These are phyloP conservation scores for Pycnonotus jocosus DNA, from an alignment of 2,113 vertebrate species.

Conservation along the genomic window DNA sequence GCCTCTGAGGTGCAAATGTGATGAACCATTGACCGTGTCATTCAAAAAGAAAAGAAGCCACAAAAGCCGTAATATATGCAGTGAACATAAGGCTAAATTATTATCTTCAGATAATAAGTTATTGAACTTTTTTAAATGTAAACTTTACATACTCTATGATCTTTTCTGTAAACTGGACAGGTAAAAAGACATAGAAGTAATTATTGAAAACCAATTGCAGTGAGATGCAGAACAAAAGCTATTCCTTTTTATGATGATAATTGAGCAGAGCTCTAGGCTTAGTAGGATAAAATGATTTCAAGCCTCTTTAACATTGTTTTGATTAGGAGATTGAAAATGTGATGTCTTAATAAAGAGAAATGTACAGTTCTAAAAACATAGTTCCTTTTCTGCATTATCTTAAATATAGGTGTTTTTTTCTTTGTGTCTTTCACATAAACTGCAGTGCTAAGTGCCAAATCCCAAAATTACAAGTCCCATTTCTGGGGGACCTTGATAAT, in stretches of 20 bases:
- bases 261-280: constrained; percentile 28
- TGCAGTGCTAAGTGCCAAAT: background rate
- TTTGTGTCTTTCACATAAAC: background rate
- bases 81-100: constrained; percentile 35
- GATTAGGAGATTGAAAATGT: constrained; percentile 57
- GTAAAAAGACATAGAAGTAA: constrained; percentile 41
- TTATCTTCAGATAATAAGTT: constrained; percentile 50
- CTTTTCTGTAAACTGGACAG: constrained; percentile 45
- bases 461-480: background rate
- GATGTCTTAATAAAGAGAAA: constrained; percentile 64
- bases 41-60: constrained; percentile 44
- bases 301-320: constrained; percentile 56
- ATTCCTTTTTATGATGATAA: constrained; percentile 68
- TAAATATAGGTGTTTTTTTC: background rate
- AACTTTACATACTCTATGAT: constrained; percentile 46
- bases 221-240: constrained; percentile 58
- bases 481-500: background rate
- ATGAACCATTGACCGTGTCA: constrained; percentile 63
- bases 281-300: constrained; percentile 69
- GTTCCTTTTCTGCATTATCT: background rate
- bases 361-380: background rate
- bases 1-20: constrained; percentile 67
- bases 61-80: constrained; percentile 53
- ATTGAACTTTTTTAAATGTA: constrained; percentile 49
- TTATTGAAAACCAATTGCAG: constrained; percentile 61